Conservation (phyloP, 2,797 vertebrate species). For the Rhinatrema bivittatum region DNA sequence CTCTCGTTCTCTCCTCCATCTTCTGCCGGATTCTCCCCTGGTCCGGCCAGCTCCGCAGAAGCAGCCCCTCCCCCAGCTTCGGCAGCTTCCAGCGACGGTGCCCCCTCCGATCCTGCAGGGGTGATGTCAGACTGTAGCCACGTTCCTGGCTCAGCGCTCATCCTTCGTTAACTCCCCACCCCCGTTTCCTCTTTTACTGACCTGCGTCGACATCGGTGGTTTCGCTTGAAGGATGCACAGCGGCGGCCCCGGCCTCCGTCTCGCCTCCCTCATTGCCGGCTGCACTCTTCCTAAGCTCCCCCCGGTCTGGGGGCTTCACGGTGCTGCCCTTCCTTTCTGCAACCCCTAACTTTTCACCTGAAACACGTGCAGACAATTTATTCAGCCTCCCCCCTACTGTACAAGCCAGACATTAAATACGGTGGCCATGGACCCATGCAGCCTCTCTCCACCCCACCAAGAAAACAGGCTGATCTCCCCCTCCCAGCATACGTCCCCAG, state of each 20-base stretch:
- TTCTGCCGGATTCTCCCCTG: conserved; percentile 45
- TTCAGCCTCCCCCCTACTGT: background rate
- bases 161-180: too few relatives aligned
- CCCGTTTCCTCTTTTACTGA: background rate
- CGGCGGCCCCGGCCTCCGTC: conserved; percentile 8
- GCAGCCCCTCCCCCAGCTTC: conserved; percentile 6
- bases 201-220: conserved; percentile 36
- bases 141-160: too few relatives aligned
- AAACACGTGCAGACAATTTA: background rate
- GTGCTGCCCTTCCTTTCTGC: conserved; percentile 26
- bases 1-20: conserved; percentile 65
- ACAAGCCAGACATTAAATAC: background rate
- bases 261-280: conserved; percentile 13
- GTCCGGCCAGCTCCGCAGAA: conserved; percentile 27
- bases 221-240: conserved; percentile 30
- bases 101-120: conserved; percentile 21
- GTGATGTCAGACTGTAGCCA: too few relatives aligned
- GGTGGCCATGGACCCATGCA: accelerated
- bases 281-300: background rate
- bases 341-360: conserved; percentile 31
- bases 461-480: too few relatives aligned
- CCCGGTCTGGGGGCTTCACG: too few relatives aligned
- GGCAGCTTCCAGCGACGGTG: background rate
- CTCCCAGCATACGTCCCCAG: background rate
- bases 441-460: background rate